phyloP scores from a whole-genome alignment of 2,797 vertebrate genomes.

The Paratrypauchen microcephalus region DNA sequence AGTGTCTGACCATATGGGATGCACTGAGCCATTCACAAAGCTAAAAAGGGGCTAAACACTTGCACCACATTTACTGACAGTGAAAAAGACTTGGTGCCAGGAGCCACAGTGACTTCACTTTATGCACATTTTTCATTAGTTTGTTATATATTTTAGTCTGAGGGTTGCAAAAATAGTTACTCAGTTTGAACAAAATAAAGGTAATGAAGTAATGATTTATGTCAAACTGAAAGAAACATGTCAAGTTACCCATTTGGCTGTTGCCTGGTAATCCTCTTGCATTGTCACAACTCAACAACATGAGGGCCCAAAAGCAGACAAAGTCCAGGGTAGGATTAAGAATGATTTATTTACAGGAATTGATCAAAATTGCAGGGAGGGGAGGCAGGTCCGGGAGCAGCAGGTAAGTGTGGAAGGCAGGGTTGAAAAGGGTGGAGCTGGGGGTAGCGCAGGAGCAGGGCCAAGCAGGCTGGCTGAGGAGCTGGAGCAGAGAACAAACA shows the following conservation, averaged over 20 bases:
- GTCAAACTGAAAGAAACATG: neutral
- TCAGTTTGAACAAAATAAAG: neutral
- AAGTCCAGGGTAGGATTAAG: no score
- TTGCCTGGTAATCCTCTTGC: neutral
- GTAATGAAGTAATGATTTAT: neutral
- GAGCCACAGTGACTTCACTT: neutral
- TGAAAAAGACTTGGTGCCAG: slow-evolving; percentile 2
- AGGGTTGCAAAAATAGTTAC: neutral
- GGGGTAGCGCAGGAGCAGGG: no score
- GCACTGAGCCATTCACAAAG: slow-evolving; percentile 18
- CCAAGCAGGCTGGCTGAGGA: no score
- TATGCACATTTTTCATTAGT: neutral
- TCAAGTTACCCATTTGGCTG: neutral
- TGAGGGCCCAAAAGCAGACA: no score
- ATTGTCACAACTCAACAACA: no score
- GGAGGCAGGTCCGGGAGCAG: no score
- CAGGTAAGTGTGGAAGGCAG: no score
- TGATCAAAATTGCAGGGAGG: no score
- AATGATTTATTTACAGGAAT: no score
- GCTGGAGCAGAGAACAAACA: no score
- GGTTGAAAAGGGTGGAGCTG: no score
- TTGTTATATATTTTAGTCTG: neutral
- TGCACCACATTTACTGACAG: slow-evolving; percentile 4
- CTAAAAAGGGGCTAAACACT: slow-evolving; percentile 9
- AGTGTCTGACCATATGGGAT: slow-evolving; percentile 42